A percentile compares a stretch with the other conserved stretches of the same genome.
phyloP scores from a whole-genome alignment of 2,113 vertebrate genomes.

The Lepisosteus oculatus region DNA sequence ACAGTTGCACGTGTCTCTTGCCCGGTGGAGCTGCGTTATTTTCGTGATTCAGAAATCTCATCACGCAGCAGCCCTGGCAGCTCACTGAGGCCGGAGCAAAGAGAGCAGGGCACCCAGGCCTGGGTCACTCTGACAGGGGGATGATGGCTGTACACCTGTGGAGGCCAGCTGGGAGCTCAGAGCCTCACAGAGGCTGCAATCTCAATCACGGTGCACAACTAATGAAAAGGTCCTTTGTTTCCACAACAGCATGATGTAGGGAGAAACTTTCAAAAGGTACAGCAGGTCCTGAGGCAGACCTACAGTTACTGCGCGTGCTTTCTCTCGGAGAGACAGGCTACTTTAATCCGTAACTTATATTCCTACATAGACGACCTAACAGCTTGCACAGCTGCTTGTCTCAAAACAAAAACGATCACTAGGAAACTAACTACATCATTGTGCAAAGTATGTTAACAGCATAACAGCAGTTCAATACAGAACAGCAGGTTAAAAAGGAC shows the following conservation, averaged over 20 bases:
- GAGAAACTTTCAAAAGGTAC: not conserved
- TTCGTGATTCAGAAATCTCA: not conserved
- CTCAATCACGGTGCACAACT: not conserved
- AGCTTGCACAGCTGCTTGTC: too few relatives aligned
- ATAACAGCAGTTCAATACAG: too few relatives aligned
- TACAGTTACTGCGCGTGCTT: too few relatives aligned
- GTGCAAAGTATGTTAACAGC: too few relatives aligned
- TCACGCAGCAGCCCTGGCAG: not conserved
- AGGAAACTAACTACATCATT: too few relatives aligned
- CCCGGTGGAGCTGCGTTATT: not conserved
- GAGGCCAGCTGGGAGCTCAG: conserved; percentile 6
- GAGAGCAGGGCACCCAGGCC: not conserved
- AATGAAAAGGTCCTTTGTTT: not conserved
- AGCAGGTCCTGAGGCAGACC: not conserved
- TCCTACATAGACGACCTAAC: too few relatives aligned
- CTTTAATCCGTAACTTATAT: too few relatives aligned
- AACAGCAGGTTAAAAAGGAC: too few relatives aligned
- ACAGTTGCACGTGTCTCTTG: too few relatives aligned
- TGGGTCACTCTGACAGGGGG: not conserved
- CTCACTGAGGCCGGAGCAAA: not conserved
- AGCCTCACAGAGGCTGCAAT: not conserved
- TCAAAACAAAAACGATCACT: too few relatives aligned
- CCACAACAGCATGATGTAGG: not conserved
- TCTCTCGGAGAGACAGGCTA: too few relatives aligned
- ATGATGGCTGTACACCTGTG: not conserved